Base-by-base conservation (phyloP, 2,797 vertebrate genomes). In the Cottoperca gobio region DNA sequence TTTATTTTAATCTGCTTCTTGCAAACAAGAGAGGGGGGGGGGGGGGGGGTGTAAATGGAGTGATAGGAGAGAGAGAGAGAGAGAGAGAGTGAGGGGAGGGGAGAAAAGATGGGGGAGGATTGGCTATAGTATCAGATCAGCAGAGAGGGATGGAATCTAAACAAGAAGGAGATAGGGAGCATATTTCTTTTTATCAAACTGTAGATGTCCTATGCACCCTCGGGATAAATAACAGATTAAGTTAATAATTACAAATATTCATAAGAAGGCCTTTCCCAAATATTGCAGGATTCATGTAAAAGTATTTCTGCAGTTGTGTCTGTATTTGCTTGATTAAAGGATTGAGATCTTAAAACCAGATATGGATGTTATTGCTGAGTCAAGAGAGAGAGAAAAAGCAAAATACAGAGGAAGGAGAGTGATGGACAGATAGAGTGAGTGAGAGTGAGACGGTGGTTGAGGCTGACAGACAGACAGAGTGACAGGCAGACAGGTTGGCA, bases 141-240 rank as follows among this genome's bases (percentile, higher is more conserved):
- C 53, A 82, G 76, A 76, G 52, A 81, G 64, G 69, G 76, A 81
- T 66, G 26, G 59, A 80, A 79, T 86, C 5, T 59, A 43, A 73
- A 66, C 66, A 57, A 59, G 37, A 68, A 42, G 62, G 71, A 81
- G 46, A 80, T 40, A 40, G 70, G 31, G 49, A 71, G 70, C 65
- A 55, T 31, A 52, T 83, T 88, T 74, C 52, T 54, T 43, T 76
- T 84, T 83, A 85, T 84, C 66, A 82, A 75, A 67, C 75, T 77
- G 70, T 69, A 79, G 78, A 81, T 86, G 75, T 90, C 81, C 73
- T 81, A 53, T 6, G 39, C 39, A 65, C 40, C 88, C 82, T 72
- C 46, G 21, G 80, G 87, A 96, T 94, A 95, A 95, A 95, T 94
- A 95, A 95, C 94, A 95, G 94, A 96, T 95, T 77, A 83, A 76